These are phyloP conservation scores for Drosophila yooni DNA, from an alignment of 2,888 invertebrate genomes.

Conservation along the genomic window DNA sequence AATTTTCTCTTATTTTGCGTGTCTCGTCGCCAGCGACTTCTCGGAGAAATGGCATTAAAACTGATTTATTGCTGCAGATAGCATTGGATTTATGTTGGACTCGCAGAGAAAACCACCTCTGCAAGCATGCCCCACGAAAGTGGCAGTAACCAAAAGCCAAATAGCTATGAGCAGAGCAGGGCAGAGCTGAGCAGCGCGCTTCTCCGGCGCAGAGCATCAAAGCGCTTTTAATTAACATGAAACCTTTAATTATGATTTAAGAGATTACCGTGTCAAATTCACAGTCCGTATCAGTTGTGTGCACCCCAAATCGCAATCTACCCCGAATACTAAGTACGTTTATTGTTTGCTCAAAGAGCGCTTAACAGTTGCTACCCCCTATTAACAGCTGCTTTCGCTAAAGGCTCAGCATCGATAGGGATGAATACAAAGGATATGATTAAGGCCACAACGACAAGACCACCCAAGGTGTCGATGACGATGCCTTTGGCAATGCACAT, in stretches of 20 bases:
- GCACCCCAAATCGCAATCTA: constrained; percentile 1
- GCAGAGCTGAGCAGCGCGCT: neutral
- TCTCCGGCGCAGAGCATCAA: constrained; percentile 23
- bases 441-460: constrained; percentile 35
- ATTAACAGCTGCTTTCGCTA: constrained; percentile 42
- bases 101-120: constrained; percentile 21
- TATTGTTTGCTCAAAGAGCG: constrained; percentile 19
- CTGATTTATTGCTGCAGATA: constrained; percentile 77
- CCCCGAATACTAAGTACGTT: constrained; percentile 8
- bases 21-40: constrained; percentile 28
- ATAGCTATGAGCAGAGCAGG: neutral
- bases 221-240: constrained; percentile 71
- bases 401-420: constrained; percentile 34
- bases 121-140: neutral
- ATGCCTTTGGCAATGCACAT: constrained; percentile 43
- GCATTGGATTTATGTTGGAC: constrained; percentile 70
- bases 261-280: constrained; percentile 67
- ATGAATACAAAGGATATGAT: constrained; percentile 49
- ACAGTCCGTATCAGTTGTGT: constrained; percentile 3
- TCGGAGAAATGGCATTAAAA: constrained; percentile 67
- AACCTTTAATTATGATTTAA: constrained; percentile 75
- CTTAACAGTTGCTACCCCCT: constrained; percentile 19
- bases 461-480: constrained; percentile 10
- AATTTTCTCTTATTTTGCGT: constrained; percentile 16
- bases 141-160: constrained; percentile 8